Evolutionary conservation across 1,140 invertebrate species (phyloP), one percentile per base, ranked within the genome.

Genomic region (Orussus abietinus): DNA sequence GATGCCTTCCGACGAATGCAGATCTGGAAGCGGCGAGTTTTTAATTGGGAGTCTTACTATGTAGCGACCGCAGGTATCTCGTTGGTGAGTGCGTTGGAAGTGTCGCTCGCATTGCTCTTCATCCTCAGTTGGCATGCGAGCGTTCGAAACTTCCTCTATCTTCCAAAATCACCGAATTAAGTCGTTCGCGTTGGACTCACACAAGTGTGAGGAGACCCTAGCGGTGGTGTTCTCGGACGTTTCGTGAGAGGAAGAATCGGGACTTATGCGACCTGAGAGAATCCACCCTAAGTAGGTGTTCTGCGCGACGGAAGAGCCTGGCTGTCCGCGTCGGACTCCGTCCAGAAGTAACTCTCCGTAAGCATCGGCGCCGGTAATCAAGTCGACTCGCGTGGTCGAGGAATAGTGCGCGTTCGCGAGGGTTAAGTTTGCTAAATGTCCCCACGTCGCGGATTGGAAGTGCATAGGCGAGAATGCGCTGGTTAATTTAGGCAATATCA

Each of bases 81-180:
- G 32, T 5, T 12, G 9, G 6, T 13, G 6, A 4, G 32, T 34
- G n/a, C n/a, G 5, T 5, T 10, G 9, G 14, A 34, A 34, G 12
- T 34, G 32, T 15, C 20, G 7, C 15, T 34, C 32, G 15, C 32
- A 34, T 4, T 17, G 3, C 4, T 12, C 12, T 17, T 34, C 32
- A 10, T 34, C 32, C 32, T 34, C 32, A 34, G 32, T 15, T 18
- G 5, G 32, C 3, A 13, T 4, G 4, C 14, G 10, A 4, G 11
- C 7, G 9, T 5, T 5, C 5, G 32, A 5, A 5, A 13, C 14
- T 17, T 34, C 32, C 15, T 34, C 32, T 5, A 34, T 4, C 11
- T 34, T 18, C 32, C 32, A 34, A 34, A 34, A 34, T 11, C 15
- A 4, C 10, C 12, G 4, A 14, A 34, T 5, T 7, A 34, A 31